Evolutionary conservation across 2,797 vertebrate genomes (phyloP), one percentile per base, ranked within the genome.

Genomic region (Melanotaenia boesemani): DNA sequence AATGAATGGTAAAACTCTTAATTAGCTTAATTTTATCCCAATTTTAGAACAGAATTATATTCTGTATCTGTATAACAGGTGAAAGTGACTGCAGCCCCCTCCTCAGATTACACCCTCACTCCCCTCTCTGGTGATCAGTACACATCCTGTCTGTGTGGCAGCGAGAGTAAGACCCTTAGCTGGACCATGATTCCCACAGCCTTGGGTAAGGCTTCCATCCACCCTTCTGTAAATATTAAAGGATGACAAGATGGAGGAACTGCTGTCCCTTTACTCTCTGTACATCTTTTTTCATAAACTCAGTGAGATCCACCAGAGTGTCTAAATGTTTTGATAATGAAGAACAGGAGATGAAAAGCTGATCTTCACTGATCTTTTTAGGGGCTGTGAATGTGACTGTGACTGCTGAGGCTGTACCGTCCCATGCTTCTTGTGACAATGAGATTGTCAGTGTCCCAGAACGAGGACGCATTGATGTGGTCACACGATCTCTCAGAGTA

Each of bases 311-410:
- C 10, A 28, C 2, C 5, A 41, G 24, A 30, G 11, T 10, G 18
- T 4, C 13, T 30, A 26, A 2, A 44, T 18, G 12, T 24, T 56
- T 39, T 15, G 8, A 6, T 34, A 34, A 34, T 34, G 34, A 34
- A 8, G 34, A 34, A 34, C 18, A 58, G 36, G 10, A 15, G 54
- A 18, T 22, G 2, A 54, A 72, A 11, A 64, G 0, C 1, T 56
- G n/a, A 22, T 13, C 3, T 57, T 36, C 24, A 7, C 28, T 58
- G 15, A 15, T 39, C 2, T 59, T 32, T 69, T 34, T 41, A 97
- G 96, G 95, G 12, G 69, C 69, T 34, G 64, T 97, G 63, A 95
- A 95, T 62, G 93, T 97, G 75, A 89, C 93, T 0, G 88, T 95
- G 39, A 92, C 74, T 0, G 96, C 96, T 18, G 93, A 95, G 67